phyloP scores from a whole-genome alignment of 1,140 invertebrate species.

The Tetranychus cinnabarinus region DNA sequence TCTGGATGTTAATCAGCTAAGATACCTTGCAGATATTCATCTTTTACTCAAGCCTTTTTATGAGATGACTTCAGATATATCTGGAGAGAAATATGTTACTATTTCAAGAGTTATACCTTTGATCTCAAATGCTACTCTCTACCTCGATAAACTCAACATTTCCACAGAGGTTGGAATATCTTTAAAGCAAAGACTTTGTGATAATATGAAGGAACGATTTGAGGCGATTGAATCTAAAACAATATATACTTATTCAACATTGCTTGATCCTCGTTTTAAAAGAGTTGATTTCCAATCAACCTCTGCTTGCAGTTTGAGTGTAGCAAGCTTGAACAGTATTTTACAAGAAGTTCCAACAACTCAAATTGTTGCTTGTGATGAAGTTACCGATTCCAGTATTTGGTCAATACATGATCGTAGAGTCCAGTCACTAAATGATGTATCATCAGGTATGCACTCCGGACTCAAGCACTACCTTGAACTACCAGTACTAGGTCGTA shows the following conservation, averaged over 20 bases:
- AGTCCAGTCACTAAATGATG: neutral
- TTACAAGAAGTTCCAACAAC: no score
- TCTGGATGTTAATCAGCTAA: neutral
- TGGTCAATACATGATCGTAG: neutral
- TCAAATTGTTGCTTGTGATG: neutral
- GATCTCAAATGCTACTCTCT: neutral
- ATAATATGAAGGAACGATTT: neutral
- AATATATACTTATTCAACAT: neutral
- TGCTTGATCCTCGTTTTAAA: neutral
- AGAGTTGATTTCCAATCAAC: neutral
- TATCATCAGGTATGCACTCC: neutral
- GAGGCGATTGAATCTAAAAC: neutral
- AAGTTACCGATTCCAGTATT: neutral
- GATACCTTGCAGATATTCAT: neutral
- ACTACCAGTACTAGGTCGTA: neutral
- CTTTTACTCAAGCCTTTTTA: neutral
- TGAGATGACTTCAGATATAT: neutral
- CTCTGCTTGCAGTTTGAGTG: neutral
- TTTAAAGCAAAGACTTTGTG: neutral
- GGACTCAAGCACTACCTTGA: neutral
- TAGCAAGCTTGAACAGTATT: neutral
- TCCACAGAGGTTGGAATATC: neutral
- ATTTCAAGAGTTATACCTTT: neutral
- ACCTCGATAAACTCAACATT: neutral
- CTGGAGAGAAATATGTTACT: neutral